Evolutionary conservation across 2,113 vertebrate species (phyloP).

Genomic region (Glaucomys volans): DNA sequence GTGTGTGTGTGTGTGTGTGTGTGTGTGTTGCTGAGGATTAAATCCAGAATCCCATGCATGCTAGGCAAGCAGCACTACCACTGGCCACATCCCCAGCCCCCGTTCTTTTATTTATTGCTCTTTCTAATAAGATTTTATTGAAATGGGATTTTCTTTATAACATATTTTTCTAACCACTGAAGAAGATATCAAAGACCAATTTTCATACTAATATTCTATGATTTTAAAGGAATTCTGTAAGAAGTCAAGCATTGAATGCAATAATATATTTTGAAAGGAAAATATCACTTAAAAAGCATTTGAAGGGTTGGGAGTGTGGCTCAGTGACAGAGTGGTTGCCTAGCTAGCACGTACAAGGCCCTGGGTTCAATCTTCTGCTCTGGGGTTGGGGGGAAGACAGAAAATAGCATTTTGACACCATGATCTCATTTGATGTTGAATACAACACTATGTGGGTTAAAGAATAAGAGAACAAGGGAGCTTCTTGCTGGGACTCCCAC

Average conservation of each 20-base stretch:
- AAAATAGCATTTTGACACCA: neutral
- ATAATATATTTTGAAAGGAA: constrained; percentile 1
- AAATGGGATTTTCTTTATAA: constrained; percentile 14
- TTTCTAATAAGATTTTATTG: constrained; percentile 30
- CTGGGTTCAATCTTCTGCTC: neutral
- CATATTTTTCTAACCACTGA: constrained; percentile 23
- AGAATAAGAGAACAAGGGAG: neutral
- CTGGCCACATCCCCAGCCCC: too few relatives aligned
- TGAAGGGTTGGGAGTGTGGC: neutral
- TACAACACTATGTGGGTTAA: neutral
- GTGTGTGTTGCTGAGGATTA: too few relatives aligned
- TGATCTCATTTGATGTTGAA: neutral
- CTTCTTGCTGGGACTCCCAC: neutral
- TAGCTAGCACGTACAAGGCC: neutral
- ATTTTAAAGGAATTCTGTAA: constrained; percentile 21
- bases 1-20: too few relatives aligned
- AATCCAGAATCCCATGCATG: too few relatives aligned
- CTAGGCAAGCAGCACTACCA: too few relatives aligned
- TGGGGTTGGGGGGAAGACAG: neutral
- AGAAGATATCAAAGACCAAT: neutral
- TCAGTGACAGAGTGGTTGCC: neutral
- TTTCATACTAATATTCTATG: neutral
- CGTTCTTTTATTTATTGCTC: neutral
- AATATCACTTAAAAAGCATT: neutral
- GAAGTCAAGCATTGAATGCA: neutral